A percentile compares a stretch with the other conserved stretches of the same genome.
phyloP scores from a whole-genome alignment of 1,140 invertebrate genomes.

The Drosophila ercepeae region DNA sequence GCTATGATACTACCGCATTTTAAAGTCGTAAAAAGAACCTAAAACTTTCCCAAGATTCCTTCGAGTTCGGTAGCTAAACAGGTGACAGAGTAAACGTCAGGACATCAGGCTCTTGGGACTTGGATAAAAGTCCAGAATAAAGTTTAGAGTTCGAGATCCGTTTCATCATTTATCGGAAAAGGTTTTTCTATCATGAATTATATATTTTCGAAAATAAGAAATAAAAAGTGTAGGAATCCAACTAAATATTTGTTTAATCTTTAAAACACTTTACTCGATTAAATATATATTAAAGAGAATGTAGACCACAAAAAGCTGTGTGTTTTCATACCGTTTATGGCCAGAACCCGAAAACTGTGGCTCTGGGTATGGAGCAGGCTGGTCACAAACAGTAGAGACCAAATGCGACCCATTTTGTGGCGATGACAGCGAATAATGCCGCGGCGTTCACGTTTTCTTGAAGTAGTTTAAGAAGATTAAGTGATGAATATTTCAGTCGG shows the following conservation, averaged over 20 bases:
- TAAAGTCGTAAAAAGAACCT: constrained; percentile 14
- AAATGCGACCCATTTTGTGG: constrained; percentile 59
- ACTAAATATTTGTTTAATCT: no score
- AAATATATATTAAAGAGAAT: not conserved
- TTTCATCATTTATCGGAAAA: no score
- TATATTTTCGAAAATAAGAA: no score
- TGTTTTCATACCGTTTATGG: constrained; percentile 55
- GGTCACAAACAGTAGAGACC: constrained; percentile 63
- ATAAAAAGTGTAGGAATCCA: no score
- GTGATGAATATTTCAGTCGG: constrained; percentile 3
- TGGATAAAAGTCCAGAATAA: not conserved
- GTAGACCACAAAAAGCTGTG: not conserved
- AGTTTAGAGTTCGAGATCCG: not conserved
- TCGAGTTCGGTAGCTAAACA: not conserved
- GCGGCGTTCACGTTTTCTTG: constrained; percentile 4
- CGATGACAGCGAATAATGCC: constrained; percentile 1
- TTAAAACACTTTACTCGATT: no score
- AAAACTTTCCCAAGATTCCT: not conserved
- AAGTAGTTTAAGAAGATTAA: constrained; percentile 10
- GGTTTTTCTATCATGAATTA: no score
- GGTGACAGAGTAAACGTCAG: constrained; percentile 1
- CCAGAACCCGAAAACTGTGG: constrained; percentile 58
- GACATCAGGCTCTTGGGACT: not conserved
- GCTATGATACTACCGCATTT: constrained; percentile 24
- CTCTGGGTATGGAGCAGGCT: constrained; percentile 66